A percentile compares a stretch with the other conserved stretches of the same genome.
Evolutionary conservation across 2,888 invertebrate species (phyloP).

Genomic region (Mallateleia sp.): DNA sequence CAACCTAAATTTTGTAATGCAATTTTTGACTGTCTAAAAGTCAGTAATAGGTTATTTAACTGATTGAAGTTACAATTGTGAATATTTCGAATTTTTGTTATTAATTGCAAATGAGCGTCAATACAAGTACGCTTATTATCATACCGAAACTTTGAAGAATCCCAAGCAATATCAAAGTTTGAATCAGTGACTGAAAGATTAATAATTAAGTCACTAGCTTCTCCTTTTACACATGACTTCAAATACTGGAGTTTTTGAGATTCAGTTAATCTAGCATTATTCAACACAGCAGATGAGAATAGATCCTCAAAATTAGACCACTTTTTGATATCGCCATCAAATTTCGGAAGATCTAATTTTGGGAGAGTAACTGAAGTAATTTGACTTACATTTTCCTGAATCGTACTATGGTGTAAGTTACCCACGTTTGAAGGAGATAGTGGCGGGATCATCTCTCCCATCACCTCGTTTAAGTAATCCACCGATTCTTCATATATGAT

Average conservation of each 20-base stretch:
- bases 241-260: constrained; percentile 12
- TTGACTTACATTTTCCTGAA: background rate
- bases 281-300: background rate
- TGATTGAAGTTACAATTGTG: background rate
- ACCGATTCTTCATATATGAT: too few relatives aligned
- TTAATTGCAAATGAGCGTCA: background rate
- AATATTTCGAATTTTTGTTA: background rate
- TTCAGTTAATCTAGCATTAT: background rate
- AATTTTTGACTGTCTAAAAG: background rate
- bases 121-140: constrained; percentile 2
- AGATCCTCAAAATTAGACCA: constrained; percentile 1
- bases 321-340: background rate
- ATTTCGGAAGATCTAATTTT: background rate
- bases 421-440: too few relatives aligned
- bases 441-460: too few relatives aligned
- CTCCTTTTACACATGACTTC: background rate
- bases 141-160: background rate
- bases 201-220: background rate
- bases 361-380: background rate
- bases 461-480: too few relatives aligned
- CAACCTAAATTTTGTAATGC: background rate
- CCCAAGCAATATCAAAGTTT: constrained; percentile 7
- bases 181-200: background rate
- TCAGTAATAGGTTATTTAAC: background rate
- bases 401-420: background rate